Evolutionary conservation across 1,140 invertebrate species (phyloP), one percentile per base, ranked within the genome.

Genomic region (Portunus trituberculatus): DNA sequence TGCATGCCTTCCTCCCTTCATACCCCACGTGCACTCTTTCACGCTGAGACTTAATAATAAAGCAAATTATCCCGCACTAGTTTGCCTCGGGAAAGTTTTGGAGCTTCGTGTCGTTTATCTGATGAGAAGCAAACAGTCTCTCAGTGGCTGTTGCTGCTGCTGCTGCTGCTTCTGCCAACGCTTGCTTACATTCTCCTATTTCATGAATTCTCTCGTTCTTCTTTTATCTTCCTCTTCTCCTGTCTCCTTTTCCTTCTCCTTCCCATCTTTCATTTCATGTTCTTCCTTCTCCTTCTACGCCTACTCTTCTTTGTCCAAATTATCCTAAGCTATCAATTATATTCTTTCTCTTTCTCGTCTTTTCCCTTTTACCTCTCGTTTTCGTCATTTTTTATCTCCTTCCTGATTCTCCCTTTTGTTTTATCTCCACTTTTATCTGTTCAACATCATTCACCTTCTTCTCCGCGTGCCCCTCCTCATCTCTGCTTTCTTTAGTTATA

Each of bases 61-160:
- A 76, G 25, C 67, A 76, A 76, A 76, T 76, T 76, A 76, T n/a
- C 67, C 67, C 67, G n/a, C 67, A 76, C 67, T n/a, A 76, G 67
- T 76, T 76, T 76, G 67, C 67, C 67, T 25, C n/a, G 1, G 67
- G 67, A 76, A 76, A 76, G 67, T 76, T 76, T 76, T n/a, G 4
- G 67, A 76, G 20, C 0, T 20, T 1, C 20, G 4, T 76, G 67
- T 76, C 67, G 67, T 76, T 76, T n/a, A 76, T n/a, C 16, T 76
- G 67, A 76, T 76, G 67, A 76, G 67, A 76, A 76, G 67, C 67
- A 76, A 76, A 76, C 67, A 76, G 67, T 76, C 67, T 8, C 6
- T 76, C 67, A n/a, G 20, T 76, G 67, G 20, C 67, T 76, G 67
- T 25, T 76, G 67, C 67, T 76, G 20, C 67, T 76, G 20, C 67